Conservation (phyloP, 1,140 invertebrate species). For the Micrasema longulum region DNA sequence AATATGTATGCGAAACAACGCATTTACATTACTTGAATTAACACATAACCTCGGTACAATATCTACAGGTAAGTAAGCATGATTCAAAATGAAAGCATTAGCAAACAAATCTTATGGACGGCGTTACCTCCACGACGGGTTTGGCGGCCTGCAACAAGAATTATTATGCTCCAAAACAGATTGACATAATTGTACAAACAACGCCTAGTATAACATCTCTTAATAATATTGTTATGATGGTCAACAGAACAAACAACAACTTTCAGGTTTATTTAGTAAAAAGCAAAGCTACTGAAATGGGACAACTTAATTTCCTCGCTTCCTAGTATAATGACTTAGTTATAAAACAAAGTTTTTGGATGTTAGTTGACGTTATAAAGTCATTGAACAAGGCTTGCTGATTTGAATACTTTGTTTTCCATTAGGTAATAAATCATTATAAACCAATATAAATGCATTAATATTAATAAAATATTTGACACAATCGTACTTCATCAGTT, state of each 20-base stretch:
- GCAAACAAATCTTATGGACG: conserved; percentile 59
- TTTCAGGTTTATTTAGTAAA: neutral
- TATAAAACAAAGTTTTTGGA: neutral
- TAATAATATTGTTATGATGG: no score
- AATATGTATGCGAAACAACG: conserved; percentile 51
- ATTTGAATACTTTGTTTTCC: no score
- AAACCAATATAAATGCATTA: no score
- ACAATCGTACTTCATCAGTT: no score
- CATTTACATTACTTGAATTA: conserved; percentile 53
- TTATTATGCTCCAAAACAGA: conserved; percentile 60
- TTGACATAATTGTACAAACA: no score
- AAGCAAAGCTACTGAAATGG: no score
- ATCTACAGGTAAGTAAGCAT: conserved; percentile 60
- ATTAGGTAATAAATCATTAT: no score
- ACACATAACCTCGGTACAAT: conserved; percentile 55
- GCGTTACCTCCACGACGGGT: conserved; percentile 74
- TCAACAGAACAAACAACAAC: conserved; percentile 7
- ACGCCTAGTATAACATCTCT: no score
- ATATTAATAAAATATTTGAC: no score
- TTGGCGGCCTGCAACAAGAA: conserved; percentile 76
- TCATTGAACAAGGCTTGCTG: neutral
- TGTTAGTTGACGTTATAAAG: conserved; percentile 13
- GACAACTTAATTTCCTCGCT: no score
- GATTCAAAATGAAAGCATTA: conserved; percentile 64
- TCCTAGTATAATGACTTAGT: no score